These are phyloP conservation scores for Merodon equestris DNA, from an alignment of 2,888 invertebrate species.

Conservation along the genomic window DNA sequence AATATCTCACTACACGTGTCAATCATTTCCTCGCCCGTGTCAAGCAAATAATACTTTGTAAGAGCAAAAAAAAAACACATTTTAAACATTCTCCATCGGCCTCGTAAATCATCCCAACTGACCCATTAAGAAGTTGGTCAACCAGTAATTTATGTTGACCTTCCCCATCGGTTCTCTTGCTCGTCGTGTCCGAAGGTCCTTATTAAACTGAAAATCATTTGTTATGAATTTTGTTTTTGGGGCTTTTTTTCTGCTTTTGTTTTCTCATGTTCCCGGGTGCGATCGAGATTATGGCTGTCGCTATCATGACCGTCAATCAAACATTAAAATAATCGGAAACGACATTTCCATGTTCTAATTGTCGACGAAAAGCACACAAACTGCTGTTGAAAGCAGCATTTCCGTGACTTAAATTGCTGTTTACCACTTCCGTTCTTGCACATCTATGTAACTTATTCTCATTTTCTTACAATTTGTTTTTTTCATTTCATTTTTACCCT, in stretches of 20 bases:
- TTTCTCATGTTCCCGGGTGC: not conserved
- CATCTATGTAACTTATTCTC: not conserved
- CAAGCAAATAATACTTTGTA: no score
- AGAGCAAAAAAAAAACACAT: no score
- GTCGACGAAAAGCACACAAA: conserved; percentile 26
- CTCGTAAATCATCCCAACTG: conserved; percentile 34
- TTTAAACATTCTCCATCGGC: not conserved
- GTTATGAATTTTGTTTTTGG: not conserved
- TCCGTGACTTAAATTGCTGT: conserved; percentile 39
- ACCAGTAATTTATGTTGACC: conserved; percentile 35
- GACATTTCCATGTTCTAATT: conserved; percentile 40
- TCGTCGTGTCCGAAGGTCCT: conserved; percentile 18
- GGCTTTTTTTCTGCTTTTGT: not conserved
- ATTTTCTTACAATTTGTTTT: no score
- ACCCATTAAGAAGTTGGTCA: conserved; percentile 33
- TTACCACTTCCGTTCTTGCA: conserved; percentile 1
- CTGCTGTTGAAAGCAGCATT: conserved; percentile 16
- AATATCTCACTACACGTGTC: no score
- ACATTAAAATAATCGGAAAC: conserved; percentile 34
- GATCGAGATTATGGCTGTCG: conserved; percentile 19
- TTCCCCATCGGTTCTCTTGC: not conserved
- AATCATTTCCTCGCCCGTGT: no score
- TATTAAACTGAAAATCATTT: conserved; percentile 8
- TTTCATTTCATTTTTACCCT: conserved; percentile 4
- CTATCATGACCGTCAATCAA: conserved; percentile 31